Conservation (phyloP, 2,113 vertebrate genomes). For the Probosciger aterrimus region DNA sequence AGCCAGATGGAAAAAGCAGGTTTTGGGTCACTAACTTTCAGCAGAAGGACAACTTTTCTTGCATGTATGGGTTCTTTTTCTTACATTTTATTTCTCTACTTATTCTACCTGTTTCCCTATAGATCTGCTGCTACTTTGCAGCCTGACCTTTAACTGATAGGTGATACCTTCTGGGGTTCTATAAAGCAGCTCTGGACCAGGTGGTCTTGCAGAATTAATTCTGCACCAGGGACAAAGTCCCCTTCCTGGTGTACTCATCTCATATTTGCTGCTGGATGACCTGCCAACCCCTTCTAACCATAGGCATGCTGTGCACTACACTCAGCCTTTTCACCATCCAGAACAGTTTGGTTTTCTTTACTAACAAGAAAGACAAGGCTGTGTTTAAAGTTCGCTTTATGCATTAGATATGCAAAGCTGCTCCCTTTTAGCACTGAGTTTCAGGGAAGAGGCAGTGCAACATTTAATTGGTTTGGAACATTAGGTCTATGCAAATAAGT, state of each 20-base stretch:
- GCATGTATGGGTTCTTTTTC: not conserved
- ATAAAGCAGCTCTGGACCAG: not conserved
- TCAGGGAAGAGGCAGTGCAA: not conserved
- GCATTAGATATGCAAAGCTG: not conserved
- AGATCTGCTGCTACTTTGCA: not conserved
- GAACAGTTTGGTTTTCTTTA: not conserved
- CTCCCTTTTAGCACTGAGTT: not conserved
- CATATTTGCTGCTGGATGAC: not conserved
- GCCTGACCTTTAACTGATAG: not conserved
- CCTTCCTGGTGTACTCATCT: not conserved
- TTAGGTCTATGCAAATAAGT: not conserved
- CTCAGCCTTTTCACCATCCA: not conserved
- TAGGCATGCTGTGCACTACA: not conserved
- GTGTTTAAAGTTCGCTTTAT: not conserved
- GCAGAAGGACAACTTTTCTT: not conserved
- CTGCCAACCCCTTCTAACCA: not conserved
- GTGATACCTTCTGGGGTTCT: not conserved
- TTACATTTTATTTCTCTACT: not conserved
- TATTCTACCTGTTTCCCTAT: not conserved
- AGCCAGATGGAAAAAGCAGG: not conserved
- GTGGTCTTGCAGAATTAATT: slow-evolving; percentile 31
- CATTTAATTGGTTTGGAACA: not conserved
- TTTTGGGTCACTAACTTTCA: not conserved
- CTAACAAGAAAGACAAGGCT: not conserved
- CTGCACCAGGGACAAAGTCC: not conserved